Base-by-base conservation (phyloP, 1,140 invertebrate species). In the Bombus turneri region DNA sequence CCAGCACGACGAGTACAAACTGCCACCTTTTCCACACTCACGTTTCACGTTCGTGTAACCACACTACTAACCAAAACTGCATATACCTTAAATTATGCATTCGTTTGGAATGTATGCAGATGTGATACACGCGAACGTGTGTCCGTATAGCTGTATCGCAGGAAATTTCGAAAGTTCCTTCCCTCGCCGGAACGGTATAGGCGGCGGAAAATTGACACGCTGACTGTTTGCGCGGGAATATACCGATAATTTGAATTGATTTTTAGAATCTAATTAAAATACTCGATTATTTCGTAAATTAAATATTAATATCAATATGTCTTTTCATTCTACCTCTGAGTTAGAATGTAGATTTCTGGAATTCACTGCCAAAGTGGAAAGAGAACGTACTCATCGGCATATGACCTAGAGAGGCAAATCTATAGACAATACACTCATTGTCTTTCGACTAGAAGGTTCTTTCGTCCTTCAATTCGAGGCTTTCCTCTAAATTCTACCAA, bases 71-170 rank as follows among this genome's bases (percentile, higher is more conserved):
- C n/a, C 53, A 31, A 84, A 83, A 83, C 77, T 85, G 75, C 41
- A 28, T 62, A 74, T 69, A 34, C 47, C 57, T 66, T 79, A 75
- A 90, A 90, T 90, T 86, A 86, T 78, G 59, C 66, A 89, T 90
- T 72, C 71, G 74, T 87, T 72, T 15, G 34, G 31, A 78, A 77
- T 80, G n/a, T 47, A 76, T 37, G 64, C 47, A 57, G 64, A 39
- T 34, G 34, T 25, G 31, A 72, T 53, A 53, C 75, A 53, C 9
- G n/a, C 22, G 43, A 41, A 28, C n/a, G 53, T 22, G 18, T 22
- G 28, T 18, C 53, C 25, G 39, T 41, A 18, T 43, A 47, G 37
- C 31, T 75, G n/a, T 75, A 39, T 71, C 39, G 28, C 47, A 18
- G 22, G 37, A 57, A 57, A 43, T 71, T 86, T 77, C 18, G 68